Base-by-base conservation (phyloP, 2,888 invertebrate genomes). In the Drosophila paramelanica region DNA sequence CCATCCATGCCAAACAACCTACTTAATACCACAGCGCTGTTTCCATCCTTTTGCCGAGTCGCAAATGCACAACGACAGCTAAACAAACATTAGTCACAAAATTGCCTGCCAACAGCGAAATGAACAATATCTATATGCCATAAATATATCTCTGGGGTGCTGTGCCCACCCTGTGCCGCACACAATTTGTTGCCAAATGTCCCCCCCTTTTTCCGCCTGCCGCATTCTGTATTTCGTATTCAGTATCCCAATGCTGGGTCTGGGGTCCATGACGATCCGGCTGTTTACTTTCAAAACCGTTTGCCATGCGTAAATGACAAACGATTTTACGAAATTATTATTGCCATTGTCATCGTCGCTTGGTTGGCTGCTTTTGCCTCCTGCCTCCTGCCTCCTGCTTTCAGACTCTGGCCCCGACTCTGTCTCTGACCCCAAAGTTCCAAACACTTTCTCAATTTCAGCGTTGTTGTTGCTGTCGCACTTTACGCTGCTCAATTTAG, bases 271-370 rank as follows among this genome's bases (percentile, higher is more conserved):
- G 88, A 57, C 82, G 82, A 79, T 70, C 81, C 77, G 81, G 62
- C 87, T 87, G 86, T 87, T 88, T 89, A 89, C 88, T 89, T 81
- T 83, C 86, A 89, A 89, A 89, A 89, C 87, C 81, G 87, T 88
- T 88, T 89, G 89, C 87, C 87, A 88, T 89, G 89, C 89, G 88
- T 89, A 88, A 88, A 89, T 88, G 89, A 88, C 89, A 88, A 88
- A 88, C 87, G 87, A 88, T 89, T 88, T 88, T 82, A 86, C 73
- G 72, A 87, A 87, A 87, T 87, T 89, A 87, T 87, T 87, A 87
- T 89, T 89, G 86, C 89, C 88, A 83, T 87, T 87, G 83, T 88
- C 77, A 79, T 79, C 73, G 79, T 81, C 76, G 72, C 79, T 77
- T 67, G 62, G 72, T 50, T 72, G 65, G 64, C 42, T 71, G 67